Percentiles rank a stretch among this genome's conserved stretches.
These are phyloP conservation scores for Belgica antarctica DNA, from an alignment of 2,888 invertebrate genomes.

Conservation along the genomic window DNA sequence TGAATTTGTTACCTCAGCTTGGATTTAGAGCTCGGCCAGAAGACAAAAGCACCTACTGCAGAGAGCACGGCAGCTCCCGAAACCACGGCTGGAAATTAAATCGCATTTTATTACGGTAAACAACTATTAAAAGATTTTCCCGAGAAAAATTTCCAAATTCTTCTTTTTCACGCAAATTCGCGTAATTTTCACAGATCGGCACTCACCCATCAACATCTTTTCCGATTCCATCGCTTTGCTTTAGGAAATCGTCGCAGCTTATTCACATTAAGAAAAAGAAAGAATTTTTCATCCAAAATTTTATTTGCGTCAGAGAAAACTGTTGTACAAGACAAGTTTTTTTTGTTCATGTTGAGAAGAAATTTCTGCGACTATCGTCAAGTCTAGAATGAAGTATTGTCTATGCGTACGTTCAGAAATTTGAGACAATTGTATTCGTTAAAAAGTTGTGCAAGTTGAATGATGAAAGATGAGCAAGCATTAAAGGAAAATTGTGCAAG, in stretches of 20 bases:
- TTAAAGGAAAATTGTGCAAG: no score
- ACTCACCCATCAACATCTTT: conserved; percentile 34
- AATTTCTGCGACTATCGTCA: no score
- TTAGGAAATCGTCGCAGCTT: background rate
- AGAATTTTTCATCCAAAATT: background rate
- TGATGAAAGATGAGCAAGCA: no score
- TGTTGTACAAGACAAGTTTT: no score
- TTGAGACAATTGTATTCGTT: no score
- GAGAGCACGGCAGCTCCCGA: conserved; percentile 57
- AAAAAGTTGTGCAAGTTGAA: no score
- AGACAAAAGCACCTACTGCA: conserved; percentile 77
- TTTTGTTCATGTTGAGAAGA: no score
- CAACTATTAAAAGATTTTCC: background rate
- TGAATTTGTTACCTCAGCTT: conserved; percentile 47
- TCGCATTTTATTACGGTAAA: no score
- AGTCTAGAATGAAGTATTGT: no score
- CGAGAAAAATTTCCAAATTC: background rate
- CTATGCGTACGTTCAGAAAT: no score
- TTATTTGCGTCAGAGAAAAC: no score
- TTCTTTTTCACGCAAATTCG: background rate
- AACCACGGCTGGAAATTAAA: background rate
- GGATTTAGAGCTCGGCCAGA: conserved; percentile 70
- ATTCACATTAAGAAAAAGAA: background rate
- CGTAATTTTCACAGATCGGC: background rate
- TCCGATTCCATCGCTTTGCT: conserved; percentile 29